These are phyloP conservation scores for Allolobophora icterica DNA, from an alignment of 2,888 invertebrate genomes.

Conservation along the genomic window DNA sequence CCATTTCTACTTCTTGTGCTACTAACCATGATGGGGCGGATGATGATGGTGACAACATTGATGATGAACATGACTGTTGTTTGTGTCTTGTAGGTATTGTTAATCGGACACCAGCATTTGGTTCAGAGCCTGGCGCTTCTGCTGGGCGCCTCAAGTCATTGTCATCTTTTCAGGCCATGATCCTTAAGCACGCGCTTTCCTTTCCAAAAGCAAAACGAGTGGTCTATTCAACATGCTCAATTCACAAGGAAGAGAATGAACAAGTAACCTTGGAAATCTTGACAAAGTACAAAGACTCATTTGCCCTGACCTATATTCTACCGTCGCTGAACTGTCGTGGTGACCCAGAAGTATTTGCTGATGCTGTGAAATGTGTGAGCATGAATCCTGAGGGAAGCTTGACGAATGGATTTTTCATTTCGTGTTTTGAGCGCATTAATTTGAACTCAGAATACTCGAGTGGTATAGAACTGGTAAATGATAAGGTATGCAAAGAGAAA, in stretches of 20 bases:
- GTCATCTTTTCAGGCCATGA: constrained; percentile 75
- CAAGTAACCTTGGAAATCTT: constrained; percentile 80
- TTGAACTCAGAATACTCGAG: neutral
- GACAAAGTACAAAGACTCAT: constrained; percentile 63
- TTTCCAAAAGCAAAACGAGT: constrained; percentile 85
- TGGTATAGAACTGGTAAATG: neutral
- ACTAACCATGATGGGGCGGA: neutral
- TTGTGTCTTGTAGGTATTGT: constrained; percentile 39
- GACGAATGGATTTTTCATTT: constrained; percentile 94
- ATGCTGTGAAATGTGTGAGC: constrained; percentile 74
- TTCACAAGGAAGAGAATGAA: constrained; percentile 85
- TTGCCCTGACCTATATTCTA: constrained; percentile 61
- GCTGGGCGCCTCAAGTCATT: constrained; percentile 52
- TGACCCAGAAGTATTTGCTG: neutral
- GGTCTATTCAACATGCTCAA: constrained; percentile 95
- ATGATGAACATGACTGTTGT: neutral
- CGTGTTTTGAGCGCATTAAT: constrained; percentile 62
- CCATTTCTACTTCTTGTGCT: too few relatives aligned
- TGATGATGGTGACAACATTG: neutral
- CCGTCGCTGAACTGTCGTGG: constrained; percentile 57
- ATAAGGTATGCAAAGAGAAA: neutral
- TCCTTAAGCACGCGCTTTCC: constrained; percentile 84
- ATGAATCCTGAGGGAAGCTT: constrained; percentile 78
- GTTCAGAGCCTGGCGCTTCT: neutral
- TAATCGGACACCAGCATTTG: neutral